Percentiles rank a stretch among this genome's conserved stretches.
Evolutionary conservation across 2,797 vertebrate species (phyloP).

Genomic region (Gymnothorax javanicus): DNA sequence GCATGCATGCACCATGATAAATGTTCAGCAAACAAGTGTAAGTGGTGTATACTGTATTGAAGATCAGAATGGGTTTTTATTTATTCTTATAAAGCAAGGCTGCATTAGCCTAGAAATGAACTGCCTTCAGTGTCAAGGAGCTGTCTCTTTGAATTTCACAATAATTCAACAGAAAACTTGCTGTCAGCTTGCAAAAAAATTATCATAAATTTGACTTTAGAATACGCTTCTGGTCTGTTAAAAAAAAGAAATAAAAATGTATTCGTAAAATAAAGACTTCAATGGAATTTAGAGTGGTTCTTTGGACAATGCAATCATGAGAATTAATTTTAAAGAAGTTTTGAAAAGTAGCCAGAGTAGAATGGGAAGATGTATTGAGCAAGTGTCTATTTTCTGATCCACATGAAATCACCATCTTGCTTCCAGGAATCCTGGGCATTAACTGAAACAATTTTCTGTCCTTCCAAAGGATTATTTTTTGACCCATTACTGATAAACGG

Average conservation of each 20-base stretch:
- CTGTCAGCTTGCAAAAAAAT: neutral
- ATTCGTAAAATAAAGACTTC: neutral
- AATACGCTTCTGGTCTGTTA: neutral
- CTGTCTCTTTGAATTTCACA: neutral
- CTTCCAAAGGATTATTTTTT: neutral
- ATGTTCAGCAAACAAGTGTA: neutral
- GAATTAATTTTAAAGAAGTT: no score
- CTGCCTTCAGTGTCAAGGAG: neutral
- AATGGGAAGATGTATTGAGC: neutral
- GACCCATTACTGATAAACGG: neutral
- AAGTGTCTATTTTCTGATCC: neutral
- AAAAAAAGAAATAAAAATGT: neutral
- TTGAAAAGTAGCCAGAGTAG: neutral
- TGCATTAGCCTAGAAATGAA: neutral
- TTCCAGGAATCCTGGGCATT: neutral
- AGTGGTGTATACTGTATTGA: neutral
- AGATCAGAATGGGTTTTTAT: neutral
- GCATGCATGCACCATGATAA: neutral
- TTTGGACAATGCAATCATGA: neutral
- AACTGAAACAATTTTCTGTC: neutral
- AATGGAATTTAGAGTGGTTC: neutral
- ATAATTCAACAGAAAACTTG: neutral
- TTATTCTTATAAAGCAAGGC: neutral
- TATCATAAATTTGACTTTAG: neutral
- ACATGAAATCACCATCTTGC: neutral